These are phyloP conservation scores for Dynastes grantii DNA, from an alignment of 2,888 invertebrate species.

Conservation along the genomic window DNA sequence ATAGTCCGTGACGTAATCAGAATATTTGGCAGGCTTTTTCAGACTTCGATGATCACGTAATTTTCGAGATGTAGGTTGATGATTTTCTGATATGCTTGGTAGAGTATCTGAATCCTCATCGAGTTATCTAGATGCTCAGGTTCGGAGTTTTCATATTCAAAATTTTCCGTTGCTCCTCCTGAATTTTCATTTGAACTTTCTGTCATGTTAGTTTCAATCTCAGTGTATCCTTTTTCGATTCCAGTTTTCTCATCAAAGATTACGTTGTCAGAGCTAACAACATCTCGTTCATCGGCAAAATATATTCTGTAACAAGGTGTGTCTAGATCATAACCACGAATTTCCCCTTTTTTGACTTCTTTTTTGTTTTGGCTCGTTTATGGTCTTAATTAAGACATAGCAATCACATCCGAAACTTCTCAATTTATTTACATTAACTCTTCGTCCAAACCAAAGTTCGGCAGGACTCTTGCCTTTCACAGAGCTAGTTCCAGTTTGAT, in stretches of 20 bases:
- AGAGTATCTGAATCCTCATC: neutral
- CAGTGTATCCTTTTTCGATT: neutral
- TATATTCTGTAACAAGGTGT: conserved; percentile 54
- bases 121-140: no score
- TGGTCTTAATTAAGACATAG: conserved; percentile 40
- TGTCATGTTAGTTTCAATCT: neutral
- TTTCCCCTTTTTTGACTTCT: conserved; percentile 52
- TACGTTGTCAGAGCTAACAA: conserved; percentile 53
- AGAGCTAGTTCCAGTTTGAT: conserved; percentile 53
- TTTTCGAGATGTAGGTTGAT: neutral
- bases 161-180: neutral
- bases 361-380: conserved; percentile 52
- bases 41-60: neutral
- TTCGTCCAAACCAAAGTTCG: conserved; percentile 64
- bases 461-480: conserved; percentile 59
- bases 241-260: conserved; percentile 46
- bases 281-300: conserved; percentile 46
- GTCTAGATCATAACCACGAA: conserved; percentile 52
- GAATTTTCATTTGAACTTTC: no score
- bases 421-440: conserved; percentile 41
- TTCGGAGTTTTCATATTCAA: neutral
- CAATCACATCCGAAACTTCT: conserved; percentile 55
- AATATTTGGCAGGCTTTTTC: neutral
- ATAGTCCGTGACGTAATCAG: neutral
- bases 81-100: neutral